Percentiles rank a stretch among this genome's conserved stretches.
Evolutionary conservation across 2,888 invertebrate species (phyloP).

Genomic region (Emesis furor): DNA sequence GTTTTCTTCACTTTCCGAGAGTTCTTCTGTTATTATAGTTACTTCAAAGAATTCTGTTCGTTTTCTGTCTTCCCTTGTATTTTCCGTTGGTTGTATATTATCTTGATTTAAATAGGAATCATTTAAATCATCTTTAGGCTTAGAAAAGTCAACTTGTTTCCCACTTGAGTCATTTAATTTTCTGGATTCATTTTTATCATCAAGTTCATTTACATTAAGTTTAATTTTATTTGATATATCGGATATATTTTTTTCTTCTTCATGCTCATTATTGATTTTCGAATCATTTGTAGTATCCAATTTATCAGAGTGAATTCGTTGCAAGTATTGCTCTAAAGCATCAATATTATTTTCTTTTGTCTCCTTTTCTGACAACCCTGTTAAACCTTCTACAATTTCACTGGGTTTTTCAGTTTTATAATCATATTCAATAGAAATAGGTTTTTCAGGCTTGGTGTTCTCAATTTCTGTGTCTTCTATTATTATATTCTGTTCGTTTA

Average conservation of each 20-base stretch:
- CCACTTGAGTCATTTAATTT: neutral
- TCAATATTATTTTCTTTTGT: neutral
- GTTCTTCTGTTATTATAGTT: conserved; percentile 84
- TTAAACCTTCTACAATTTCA: neutral
- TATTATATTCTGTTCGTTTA: neutral
- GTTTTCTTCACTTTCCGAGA: conserved; percentile 82
- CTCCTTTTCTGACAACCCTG: neutral
- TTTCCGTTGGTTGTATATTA: neutral
- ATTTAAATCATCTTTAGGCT: neutral
- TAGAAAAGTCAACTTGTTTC: neutral
- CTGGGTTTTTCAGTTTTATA: neutral
- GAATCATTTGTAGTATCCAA: conserved; percentile 8
- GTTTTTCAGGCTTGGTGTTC: neutral
- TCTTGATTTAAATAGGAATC: neutral
- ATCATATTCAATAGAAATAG: neutral
- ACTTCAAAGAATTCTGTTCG: conserved; percentile 81
- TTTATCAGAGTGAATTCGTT: neutral
- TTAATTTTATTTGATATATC: neutral
- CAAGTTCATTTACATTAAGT: too few relatives aligned
- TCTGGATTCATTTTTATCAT: too few relatives aligned
- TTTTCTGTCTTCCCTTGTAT: conserved; percentile 69
- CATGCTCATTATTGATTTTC: neutral
- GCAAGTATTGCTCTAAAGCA: conserved; percentile 8
- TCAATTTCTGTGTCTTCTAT: neutral
- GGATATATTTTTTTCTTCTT: neutral